A percentile compares a stretch with the other conserved stretches of the same genome.
phyloP scores from a whole-genome alignment of 2,888 invertebrate species.

The Hesperia comma region DNA sequence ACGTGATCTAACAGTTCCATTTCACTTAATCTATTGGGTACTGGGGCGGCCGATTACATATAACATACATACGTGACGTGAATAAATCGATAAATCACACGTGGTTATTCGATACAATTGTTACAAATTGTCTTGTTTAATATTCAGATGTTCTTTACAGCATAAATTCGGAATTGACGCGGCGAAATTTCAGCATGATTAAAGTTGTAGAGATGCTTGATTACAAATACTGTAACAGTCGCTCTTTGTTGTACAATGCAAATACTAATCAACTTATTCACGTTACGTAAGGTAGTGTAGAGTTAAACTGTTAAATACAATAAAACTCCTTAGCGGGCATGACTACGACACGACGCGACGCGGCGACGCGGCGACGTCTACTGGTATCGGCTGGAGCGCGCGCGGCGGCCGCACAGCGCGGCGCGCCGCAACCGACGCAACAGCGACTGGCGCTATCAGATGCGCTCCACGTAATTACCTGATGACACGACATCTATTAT shows the following conservation, averaged over 20 bases:
- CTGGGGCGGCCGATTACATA: constrained; percentile 1
- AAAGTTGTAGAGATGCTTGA: too few species aligned
- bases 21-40: constrained; percentile 1
- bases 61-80: not conserved
- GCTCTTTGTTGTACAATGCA: not conserved
- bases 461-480: constrained; percentile 89
- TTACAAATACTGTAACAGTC: too few species aligned
- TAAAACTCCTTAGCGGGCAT: not conserved
- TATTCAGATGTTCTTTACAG: too few species aligned
- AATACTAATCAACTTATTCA: not conserved
- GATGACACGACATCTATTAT: constrained; percentile 53
- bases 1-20: too few species aligned
- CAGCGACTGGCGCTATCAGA: constrained; percentile 80
- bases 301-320: too few species aligned
- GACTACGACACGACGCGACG: not conserved
- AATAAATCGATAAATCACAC: not conserved
- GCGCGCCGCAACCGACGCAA: constrained; percentile 74
- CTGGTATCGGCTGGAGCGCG: constrained; percentile 36
- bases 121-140: too few species aligned
- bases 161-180: too few species aligned
- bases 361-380: too few species aligned
- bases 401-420: constrained; percentile 65
- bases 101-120: too few species aligned
- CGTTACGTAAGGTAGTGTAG: not conserved
- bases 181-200: too few species aligned